Evolutionary conservation across 2,888 invertebrate genomes (phyloP), one percentile per base, ranked within the genome.

Genomic region (Ormyrus thymus): DNA sequence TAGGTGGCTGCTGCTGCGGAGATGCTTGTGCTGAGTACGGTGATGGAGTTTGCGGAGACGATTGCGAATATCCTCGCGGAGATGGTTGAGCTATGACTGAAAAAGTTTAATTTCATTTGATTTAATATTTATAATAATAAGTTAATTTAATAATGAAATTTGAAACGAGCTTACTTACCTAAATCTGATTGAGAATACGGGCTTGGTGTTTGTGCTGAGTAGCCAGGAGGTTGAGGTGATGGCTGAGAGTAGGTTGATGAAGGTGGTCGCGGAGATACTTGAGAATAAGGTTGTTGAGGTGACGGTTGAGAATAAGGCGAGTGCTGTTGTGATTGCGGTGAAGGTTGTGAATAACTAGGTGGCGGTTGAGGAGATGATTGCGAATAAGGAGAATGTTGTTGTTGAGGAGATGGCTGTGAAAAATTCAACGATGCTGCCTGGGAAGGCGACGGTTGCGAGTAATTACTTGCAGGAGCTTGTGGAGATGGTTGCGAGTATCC

Each of bases 401-500:
- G 76, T 71, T 81, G 81, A 9, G 80, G 82, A 7, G 85, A 85
- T 6, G 84, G 78, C 62, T 85, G 84, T 5, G 85, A 83, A 58
- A 82, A 84, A 81, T 83, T 79, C 51, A 83, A 70, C 11, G 85
- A 79, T 7, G 83, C 76, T 2, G 83, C 81, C 81, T 86, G 84
- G 50, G 84, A 80, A 15, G 86, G 86, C 7, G 86, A 86, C 4
- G 85, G 83, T 65, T 87, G 86, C 6, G 86, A 85, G 69, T 85
- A 87, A 77, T 86, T 86, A 71, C 84, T 88, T 6, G 85, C 84
- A 0, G 86, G 84, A n/a, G 84, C 92, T 76, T 89, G 89, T 1
- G 90, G 85, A 5, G 86, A 86, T 0, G 87, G 82, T 77, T 89
- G 88, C n/a, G 88, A 88, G 77, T 92, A 92, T 84, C 90, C 92